Evolutionary conservation across 1,140 invertebrate species (phyloP).

Genomic region (Tetranychus urticae): DNA sequence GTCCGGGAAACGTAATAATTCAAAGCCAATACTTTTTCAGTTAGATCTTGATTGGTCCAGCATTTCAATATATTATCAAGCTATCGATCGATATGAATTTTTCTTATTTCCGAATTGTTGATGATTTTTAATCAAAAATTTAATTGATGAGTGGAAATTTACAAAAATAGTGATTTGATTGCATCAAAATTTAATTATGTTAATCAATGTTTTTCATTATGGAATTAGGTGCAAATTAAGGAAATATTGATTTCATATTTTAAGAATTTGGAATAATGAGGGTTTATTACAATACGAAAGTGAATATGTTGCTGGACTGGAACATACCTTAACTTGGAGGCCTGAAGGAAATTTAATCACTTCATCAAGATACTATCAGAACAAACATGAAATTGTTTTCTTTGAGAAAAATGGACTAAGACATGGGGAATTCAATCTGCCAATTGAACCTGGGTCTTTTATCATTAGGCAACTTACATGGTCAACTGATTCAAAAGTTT

Average conservation of each 20-base stretch:
- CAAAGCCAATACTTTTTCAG: too few relatives aligned
- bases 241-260: conserved; percentile 20
- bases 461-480: conserved; percentile 32
- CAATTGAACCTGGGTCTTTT: conserved; percentile 16
- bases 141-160: too few relatives aligned
- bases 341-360: conserved; percentile 54
- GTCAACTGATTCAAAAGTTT: conserved; percentile 51
- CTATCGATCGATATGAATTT: too few relatives aligned
- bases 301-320: conserved; percentile 40
- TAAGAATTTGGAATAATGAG: conserved; percentile 48
- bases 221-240: too few relatives aligned
- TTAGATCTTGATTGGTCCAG: too few relatives aligned
- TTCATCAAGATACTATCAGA: conserved; percentile 31
- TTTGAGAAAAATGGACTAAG: conserved; percentile 80
- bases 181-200: background rate
- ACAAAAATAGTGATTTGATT: too few relatives aligned
- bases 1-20: too few relatives aligned
- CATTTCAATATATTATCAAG: too few relatives aligned
- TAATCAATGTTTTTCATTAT: too few relatives aligned
- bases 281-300: conserved; percentile 42
- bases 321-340: conserved; percentile 44
- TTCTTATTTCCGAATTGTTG: too few relatives aligned
- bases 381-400: conserved; percentile 43
- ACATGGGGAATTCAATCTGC: conserved; percentile 52
- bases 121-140: too few relatives aligned